Evolutionary conservation across 2,113 vertebrate genomes (phyloP).

Genomic region (Acrocephalus kingi): DNA sequence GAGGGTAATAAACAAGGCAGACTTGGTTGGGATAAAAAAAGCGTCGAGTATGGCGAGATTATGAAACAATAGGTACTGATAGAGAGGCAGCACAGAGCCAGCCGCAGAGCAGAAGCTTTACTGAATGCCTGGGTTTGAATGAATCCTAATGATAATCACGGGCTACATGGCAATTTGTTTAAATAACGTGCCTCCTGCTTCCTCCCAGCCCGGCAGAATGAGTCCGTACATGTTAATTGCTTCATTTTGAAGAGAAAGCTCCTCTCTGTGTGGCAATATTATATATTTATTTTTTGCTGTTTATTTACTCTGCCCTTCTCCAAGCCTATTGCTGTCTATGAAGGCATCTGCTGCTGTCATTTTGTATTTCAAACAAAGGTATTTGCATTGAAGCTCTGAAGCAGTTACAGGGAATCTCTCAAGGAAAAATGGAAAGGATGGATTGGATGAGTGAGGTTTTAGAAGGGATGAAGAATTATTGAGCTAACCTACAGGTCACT

Average conservation of each 20-base stretch:
- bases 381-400: not conserved
- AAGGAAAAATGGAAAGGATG: not conserved
- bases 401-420: not conserved
- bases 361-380: not conserved
- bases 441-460: not conserved
- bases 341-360: not conserved
- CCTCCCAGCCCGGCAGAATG: not conserved
- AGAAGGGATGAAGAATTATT: not conserved
- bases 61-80: constrained; percentile 63
- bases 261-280: not conserved
- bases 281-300: not conserved
- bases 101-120: constrained; percentile 45
- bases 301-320: constrained; percentile 41
- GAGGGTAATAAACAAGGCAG: constrained; percentile 55
- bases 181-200: constrained; percentile 38
- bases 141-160: constrained; percentile 59
- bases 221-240: not conserved
- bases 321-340: not conserved
- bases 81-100: constrained; percentile 51
- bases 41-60: constrained; percentile 14
- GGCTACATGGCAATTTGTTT: constrained; percentile 50
- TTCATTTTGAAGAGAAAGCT: constrained; percentile 23
- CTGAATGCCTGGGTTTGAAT: constrained; percentile 56
- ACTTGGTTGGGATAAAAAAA: constrained; percentile 62
- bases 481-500: not conserved